Conservation (phyloP, 2,113 vertebrate genomes). For the Rafetus swinhoei region DNA sequence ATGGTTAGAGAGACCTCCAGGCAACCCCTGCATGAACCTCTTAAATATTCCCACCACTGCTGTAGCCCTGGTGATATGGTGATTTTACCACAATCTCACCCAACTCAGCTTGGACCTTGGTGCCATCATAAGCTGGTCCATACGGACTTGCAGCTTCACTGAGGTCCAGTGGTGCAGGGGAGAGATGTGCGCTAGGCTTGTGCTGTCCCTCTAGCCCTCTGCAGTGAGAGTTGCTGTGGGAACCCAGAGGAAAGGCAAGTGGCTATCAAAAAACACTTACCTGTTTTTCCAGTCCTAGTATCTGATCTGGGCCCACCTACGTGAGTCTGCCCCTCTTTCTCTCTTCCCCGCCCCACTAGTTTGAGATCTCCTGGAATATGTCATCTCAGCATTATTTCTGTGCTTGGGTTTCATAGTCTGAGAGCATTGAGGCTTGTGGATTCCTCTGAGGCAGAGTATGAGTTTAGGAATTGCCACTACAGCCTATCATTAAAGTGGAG, state of each 20-base stretch:
- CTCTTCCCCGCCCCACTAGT: not conserved
- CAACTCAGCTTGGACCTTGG: not conserved
- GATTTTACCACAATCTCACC: conserved; percentile 19
- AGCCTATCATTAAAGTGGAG: not conserved
- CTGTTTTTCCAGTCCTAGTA: not conserved
- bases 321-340: not conserved
- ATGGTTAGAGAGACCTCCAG: not conserved
- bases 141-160: not conserved
- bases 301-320: not conserved
- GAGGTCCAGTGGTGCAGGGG: not conserved
- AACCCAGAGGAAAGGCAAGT: not conserved
- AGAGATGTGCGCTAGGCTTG: not conserved
- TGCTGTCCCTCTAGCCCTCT: not conserved
- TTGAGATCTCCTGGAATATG: not conserved
- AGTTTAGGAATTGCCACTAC: not conserved
- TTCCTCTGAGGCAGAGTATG: conserved; percentile 1
- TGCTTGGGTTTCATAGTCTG: not conserved
- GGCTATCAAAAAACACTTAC: not conserved
- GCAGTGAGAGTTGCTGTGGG: not conserved
- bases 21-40: not conserved
- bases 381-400: not conserved
- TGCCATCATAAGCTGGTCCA: rapidly evolving
- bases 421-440: not conserved
- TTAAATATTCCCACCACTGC: not conserved
- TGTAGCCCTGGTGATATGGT: not conserved